Base-by-base conservation (phyloP, 2,797 vertebrate genomes). In the Aphelocoma californica region DNA sequence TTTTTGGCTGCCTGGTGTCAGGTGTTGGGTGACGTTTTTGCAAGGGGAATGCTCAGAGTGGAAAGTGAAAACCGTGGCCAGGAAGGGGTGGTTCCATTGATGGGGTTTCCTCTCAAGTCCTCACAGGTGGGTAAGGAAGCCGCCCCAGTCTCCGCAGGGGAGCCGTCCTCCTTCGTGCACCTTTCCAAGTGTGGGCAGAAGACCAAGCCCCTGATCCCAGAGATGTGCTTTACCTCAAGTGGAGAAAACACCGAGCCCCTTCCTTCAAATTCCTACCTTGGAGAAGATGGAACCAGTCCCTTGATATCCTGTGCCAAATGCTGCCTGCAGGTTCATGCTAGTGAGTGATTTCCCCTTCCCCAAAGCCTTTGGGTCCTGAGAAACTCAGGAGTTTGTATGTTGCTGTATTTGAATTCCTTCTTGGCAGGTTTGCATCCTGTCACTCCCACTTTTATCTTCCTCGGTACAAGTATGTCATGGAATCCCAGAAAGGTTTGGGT, bases 221-320 rank as follows among this genome's bases (percentile, higher is more conserved):
- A 99, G 97, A 99, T 99, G 99, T 99, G 99, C 97, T 99, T 99
- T 97, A 99, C 99, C 18, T 98, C 98, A 1, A 98, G 99, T 2
- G 98, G 98, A 2, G 98, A 98, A 67, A 99, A 99, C 97, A 98
- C 98, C 0, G 99, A 99, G 95, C 99, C 99, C 1, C 98, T 98
- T 16, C 99, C 99, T 25, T 98, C 98, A 25, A 99, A 98, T 95
- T 98, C 98, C 4, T 98, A 98, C 47, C 98, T 99, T 1, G 98
- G 98, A 9, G 99, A 99, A 15, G 99, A 99, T 42, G 99, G 99
- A 51, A 99, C 98, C 96, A 99, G 99, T 81, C 96, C 98, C 8
- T 98, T 99, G 72, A 98, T 99, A 29, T 94, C 98, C 93, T 99
- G 99, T 62, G 97, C 98, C 77, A 98, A 98, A 78, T 99, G 99